phyloP scores from a whole-genome alignment of 2,113 vertebrate genomes.

The Bos javanicus region DNA sequence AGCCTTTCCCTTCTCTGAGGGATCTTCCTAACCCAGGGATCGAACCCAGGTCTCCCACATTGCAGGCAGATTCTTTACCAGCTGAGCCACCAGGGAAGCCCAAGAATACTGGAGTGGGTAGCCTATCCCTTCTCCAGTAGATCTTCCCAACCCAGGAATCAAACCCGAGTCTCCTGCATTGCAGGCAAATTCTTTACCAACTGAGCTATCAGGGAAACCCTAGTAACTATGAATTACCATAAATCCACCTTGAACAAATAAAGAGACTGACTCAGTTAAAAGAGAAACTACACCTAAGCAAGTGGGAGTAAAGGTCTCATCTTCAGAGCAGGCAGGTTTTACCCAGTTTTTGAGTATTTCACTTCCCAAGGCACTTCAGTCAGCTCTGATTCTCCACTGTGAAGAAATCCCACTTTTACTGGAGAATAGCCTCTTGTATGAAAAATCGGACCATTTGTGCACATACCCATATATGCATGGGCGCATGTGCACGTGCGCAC shows the following conservation, averaged over 20 bases:
- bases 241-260: slow-evolving; percentile 20
- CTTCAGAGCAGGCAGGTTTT: background rate
- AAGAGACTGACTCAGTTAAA: background rate
- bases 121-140: fast-evolving
- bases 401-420: background rate
- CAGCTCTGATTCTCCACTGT: background rate
- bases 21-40: background rate
- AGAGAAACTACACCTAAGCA: background rate
- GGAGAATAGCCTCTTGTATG: background rate
- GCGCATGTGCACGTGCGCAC: fast-evolving
- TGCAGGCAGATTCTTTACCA: background rate
- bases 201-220: background rate
- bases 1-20: background rate
- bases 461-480: background rate
- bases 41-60: background rate
- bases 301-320: background rate
- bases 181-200: background rate
- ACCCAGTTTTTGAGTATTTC: background rate
- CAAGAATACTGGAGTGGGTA: background rate
- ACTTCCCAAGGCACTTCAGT: background rate
- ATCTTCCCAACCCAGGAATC: background rate
- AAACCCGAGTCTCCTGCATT: background rate
- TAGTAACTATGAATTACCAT: background rate
- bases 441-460: background rate
- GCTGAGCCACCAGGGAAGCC: background rate